Evolutionary conservation across 2,888 invertebrate genomes (phyloP), one percentile per base, ranked within the genome.

Genomic region (Galerucella calmariensis): DNA sequence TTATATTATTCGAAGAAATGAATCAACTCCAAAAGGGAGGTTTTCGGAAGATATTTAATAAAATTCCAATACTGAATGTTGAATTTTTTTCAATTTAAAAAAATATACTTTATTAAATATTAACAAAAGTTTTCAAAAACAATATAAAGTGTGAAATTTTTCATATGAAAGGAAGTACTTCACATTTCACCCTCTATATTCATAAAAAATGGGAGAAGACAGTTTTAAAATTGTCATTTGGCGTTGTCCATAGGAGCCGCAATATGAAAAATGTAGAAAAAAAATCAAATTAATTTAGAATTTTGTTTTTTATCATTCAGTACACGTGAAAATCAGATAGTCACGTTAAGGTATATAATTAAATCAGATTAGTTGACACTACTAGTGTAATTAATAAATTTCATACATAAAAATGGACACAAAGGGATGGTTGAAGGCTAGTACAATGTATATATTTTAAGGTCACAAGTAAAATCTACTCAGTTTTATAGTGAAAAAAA

Each of bases 331-430:
- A 77, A 77, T 77, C 76, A 71, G 75, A 65, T 72, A 69, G 76
- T 78, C 78, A 78, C 76, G 76, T 68, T 73, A 73, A 51, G 70
- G 74, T 73, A 78, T 68, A 71, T 73, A 80, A 81, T 81, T 81
- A 82, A 82, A 82, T 82, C 82, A 81, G 74, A 79, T 79, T 76
- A 77, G 72, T 69, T 67, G 61, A 75, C 76, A 78, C 76, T 78
- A 77, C 78, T 80, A 6, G 35, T 78, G 81, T 81, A 82, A 82
- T 82, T 82, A 82, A 82, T 82, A 82, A 82, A 81, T 81, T 80
- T 78, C 75, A 74, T 77, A 73, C 74, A 74, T 71, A 66, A 59
- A 72, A 72, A 72, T 69, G 69, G 51, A 69, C n/a, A 48, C 16
- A 63, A 70, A 63, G 70, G 70, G 70, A 70, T 63, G 70, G 70